phyloP scores from a whole-genome alignment of 2,113 vertebrate species.

The Solenodon paradoxus region DNA sequence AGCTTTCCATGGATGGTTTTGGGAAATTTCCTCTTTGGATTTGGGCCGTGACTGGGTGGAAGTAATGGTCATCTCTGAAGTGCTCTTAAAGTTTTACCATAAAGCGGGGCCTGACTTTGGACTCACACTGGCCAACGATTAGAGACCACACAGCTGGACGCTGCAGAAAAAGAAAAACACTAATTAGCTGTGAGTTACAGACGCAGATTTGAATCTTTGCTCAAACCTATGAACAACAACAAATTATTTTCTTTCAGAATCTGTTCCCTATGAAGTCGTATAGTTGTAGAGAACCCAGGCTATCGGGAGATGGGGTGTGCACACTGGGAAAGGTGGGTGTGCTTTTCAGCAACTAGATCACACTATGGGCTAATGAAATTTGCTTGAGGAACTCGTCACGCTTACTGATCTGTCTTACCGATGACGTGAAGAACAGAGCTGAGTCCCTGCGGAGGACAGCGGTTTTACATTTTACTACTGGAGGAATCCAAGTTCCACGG shows the following conservation, averaged over 20 bases:
- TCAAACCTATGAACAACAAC: background rate
- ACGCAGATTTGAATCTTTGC: slow-evolving; percentile 20
- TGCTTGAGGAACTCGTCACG: fast-evolving
- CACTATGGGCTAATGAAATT: background rate
- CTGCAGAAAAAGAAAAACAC: background rate
- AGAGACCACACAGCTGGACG: slow-evolving; percentile 46
- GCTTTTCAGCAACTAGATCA: slow-evolving; percentile 21
- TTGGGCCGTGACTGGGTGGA: slow-evolving; percentile 31
- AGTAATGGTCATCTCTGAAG: slow-evolving; percentile 56
- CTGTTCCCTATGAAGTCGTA: background rate
- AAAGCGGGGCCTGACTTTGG: slow-evolving; percentile 51
- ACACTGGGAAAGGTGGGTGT: background rate
- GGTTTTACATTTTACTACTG: background rate
- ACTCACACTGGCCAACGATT: slow-evolving; percentile 28
- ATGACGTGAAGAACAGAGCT: background rate
- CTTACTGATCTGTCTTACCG: slow-evolving; percentile 6
- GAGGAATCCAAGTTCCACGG: background rate
- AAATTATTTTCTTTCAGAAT: background rate
- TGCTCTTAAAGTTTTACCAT: slow-evolving; percentile 49
- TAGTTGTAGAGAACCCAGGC: background rate
- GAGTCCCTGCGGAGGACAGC: background rate
- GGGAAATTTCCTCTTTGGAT: slow-evolving; percentile 62
- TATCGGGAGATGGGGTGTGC: background rate
- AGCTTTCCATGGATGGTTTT: slow-evolving; percentile 56
- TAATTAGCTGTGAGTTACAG: slow-evolving; percentile 33